Conservation (phyloP, 1,140 invertebrate species). For the Lasaia peninsularis region DNA sequence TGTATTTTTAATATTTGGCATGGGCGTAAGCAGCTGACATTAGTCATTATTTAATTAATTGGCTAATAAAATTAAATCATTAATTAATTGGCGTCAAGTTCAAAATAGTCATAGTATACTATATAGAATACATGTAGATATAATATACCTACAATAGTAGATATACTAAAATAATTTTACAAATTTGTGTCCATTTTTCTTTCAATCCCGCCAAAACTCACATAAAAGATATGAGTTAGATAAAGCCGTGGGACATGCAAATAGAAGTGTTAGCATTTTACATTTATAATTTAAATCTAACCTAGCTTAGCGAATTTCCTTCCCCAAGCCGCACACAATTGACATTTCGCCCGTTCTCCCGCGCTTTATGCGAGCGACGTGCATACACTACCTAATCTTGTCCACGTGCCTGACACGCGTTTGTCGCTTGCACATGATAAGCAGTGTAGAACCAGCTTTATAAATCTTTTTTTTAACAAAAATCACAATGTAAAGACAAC, state of each 20-base stretch:
- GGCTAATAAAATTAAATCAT: no score
- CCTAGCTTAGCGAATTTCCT: constrained; percentile 66
- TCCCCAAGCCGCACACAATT: constrained; percentile 66
- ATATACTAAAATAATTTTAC: no score
- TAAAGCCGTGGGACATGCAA: constrained; percentile 71
- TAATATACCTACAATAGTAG: no score
- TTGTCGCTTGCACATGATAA: constrained; percentile 61
- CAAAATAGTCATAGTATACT: no score
- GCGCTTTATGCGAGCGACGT: constrained; percentile 64
- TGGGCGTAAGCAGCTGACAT: no score
- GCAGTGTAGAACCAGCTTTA: constrained; percentile 37
- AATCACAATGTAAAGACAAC: constrained; percentile 23
- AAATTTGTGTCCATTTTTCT: no score
- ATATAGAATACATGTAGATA: no score
- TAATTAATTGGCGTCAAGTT: no score
- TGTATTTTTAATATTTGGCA: no score
- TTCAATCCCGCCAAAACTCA: no score
- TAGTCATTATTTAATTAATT: no score
- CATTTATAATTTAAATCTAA: constrained; percentile 72
- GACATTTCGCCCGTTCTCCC: constrained; percentile 56
- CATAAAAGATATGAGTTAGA: constrained; percentile 26
- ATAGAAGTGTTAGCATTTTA: constrained; percentile 60
- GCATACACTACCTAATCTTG: constrained; percentile 67
- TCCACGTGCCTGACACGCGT: constrained; percentile 65
- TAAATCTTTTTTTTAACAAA: constrained; percentile 37